These are phyloP conservation scores for Magallana angulata DNA, from an alignment of 1,140 invertebrate species.

Conservation along the genomic window DNA sequence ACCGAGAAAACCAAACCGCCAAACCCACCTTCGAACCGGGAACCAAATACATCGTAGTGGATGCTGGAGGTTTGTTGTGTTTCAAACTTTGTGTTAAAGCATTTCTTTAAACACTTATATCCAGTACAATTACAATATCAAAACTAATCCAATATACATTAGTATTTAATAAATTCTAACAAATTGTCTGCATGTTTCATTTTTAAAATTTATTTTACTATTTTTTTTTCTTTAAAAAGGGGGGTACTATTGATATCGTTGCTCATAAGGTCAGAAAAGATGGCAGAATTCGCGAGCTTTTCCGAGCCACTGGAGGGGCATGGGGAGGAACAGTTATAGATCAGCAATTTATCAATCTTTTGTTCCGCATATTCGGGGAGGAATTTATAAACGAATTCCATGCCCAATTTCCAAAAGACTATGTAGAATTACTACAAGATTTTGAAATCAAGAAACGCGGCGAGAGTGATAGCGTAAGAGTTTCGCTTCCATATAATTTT, in stretches of 20 bases:
- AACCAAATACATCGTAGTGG: constrained; percentile 75
- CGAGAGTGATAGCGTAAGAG: constrained; percentile 74
- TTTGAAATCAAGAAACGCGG: constrained; percentile 77
- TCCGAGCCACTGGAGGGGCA: constrained; percentile 75
- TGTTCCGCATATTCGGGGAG: constrained; percentile 72
- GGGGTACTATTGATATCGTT: constrained; percentile 76
- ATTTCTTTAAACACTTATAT: too few species aligned
- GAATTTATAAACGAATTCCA: constrained; percentile 72
- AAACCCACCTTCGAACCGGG: constrained; percentile 75
- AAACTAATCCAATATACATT: too few species aligned
- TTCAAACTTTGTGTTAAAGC: not conserved
- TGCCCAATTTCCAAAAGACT: constrained; percentile 73
- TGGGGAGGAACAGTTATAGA: constrained; percentile 77
- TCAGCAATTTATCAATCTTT: constrained; percentile 71
- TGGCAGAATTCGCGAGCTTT: constrained; percentile 71
- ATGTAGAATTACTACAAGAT: constrained; percentile 76
- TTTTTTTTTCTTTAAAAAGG: constrained; percentile 58
- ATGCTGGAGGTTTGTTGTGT: constrained; percentile 71
- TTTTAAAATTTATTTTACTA: too few species aligned
- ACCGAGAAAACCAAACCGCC: constrained; percentile 57
- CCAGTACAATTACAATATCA: too few species aligned
- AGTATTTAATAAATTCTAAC: too few species aligned
- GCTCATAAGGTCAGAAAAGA: constrained; percentile 76
- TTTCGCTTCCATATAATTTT: constrained; percentile 75
- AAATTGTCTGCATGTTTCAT: too few species aligned